Conservation (phyloP, 2,113 vertebrate genomes). For the Leuciscus idus region DNA sequence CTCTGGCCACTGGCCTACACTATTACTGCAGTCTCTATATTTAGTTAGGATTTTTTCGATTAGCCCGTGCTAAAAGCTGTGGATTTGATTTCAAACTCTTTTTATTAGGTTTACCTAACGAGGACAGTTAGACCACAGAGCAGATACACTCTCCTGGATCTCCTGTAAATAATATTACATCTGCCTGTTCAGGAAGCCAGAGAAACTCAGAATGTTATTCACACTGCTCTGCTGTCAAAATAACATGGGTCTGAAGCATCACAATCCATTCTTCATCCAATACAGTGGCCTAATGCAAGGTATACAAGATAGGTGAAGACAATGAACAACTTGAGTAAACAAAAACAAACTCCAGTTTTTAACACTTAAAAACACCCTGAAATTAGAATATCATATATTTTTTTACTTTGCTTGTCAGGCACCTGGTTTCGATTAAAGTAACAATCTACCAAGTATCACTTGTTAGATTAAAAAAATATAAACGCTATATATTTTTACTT, state of each 20-base stretch:
- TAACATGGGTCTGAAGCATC: constrained; percentile 9
- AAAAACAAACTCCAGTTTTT: neutral
- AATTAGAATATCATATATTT: neutral
- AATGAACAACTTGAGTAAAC: neutral
- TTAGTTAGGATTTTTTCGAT: constrained; percentile 67
- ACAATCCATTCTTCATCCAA: constrained; percentile 27
- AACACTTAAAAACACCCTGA: neutral
- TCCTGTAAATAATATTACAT: constrained; percentile 67
- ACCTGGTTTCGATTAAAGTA: neutral
- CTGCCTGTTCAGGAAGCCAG: constrained; percentile 59
- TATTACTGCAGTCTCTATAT: constrained; percentile 64
- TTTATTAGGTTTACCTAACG: constrained; percentile 77
- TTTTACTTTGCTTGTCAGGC: neutral
- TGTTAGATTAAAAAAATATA: neutral
- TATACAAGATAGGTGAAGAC: neutral
- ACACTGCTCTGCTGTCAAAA: constrained; percentile 49
- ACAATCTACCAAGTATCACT: neutral
- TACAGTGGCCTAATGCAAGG: constrained; percentile 8
- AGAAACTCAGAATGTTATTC: constrained; percentile 60
- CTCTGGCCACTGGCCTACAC: constrained; percentile 55
- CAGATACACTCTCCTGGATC: constrained; percentile 65
- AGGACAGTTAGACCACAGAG: constrained; percentile 66
- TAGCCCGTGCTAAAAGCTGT: constrained; percentile 71
- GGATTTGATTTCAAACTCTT: constrained; percentile 74
- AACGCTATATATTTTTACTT: neutral